phyloP scores from a whole-genome alignment of 2,797 vertebrate species.

The Sciurus carolinensis region DNA sequence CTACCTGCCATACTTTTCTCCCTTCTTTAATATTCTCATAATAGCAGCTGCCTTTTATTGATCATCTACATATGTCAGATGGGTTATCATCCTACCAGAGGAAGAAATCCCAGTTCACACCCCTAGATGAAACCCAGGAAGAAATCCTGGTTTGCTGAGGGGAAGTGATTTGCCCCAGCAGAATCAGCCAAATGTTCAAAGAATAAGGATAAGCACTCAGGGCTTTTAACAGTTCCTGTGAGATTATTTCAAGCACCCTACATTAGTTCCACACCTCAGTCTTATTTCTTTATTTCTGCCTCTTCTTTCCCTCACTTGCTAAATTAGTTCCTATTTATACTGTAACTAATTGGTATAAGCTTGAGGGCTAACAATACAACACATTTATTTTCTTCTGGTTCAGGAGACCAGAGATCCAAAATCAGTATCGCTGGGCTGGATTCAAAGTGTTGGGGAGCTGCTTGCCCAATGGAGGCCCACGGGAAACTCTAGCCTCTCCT shows the following conservation, averaged over 20 bases:
- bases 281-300: slow-evolving; percentile 23
- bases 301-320: not conserved
- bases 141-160: not conserved
- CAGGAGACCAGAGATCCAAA: not conserved
- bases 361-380: not conserved
- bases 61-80: not conserved
- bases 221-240: not conserved
- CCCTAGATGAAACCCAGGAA: not conserved
- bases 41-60: not conserved
- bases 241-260: not conserved
- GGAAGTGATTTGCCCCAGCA: not conserved
- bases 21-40: not conserved
- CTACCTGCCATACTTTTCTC: not conserved
- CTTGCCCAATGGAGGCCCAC: not conserved
- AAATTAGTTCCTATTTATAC: not conserved
- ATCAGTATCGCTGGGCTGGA: not conserved
- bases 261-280: not conserved
- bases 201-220: not conserved
- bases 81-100: not conserved
- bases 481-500: not conserved
- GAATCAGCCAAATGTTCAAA: not conserved
- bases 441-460: not conserved
- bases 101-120: slow-evolving; percentile 20
- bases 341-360: not conserved
- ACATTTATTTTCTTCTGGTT: not conserved